Conservation (phyloP, 2,113 vertebrate species). For the Callopanchax toddi region DNA sequence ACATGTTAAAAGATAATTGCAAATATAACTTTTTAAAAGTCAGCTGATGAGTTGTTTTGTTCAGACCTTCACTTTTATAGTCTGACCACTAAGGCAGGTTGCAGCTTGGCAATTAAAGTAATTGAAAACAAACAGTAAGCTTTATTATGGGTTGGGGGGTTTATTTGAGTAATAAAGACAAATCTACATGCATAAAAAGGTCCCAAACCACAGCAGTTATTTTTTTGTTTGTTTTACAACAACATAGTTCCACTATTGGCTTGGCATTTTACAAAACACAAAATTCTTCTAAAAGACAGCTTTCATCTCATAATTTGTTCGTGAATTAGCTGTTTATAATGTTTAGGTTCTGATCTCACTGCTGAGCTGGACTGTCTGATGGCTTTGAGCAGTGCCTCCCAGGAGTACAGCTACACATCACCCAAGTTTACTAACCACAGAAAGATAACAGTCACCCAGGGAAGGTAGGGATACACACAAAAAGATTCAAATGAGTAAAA, state of each 20-base stretch:
- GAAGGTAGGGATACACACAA: constrained; percentile 73
- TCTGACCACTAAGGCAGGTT: background rate
- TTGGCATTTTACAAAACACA: background rate
- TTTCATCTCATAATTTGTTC: too few species aligned
- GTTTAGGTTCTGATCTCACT: constrained; percentile 83
- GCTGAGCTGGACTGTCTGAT: constrained; percentile 94
- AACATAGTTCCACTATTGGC: too few species aligned
- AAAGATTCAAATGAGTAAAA: background rate
- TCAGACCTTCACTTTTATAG: background rate
- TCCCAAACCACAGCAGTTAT: too few species aligned
- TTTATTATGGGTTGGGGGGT: too few species aligned
- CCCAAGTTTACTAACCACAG: constrained; percentile 76
- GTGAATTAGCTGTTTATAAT: background rate
- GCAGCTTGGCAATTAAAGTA: background rate
- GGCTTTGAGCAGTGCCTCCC: constrained; percentile 87
- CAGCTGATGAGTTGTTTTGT: constrained; percentile 3
- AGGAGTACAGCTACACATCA: constrained; percentile 88
- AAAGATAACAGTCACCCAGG: constrained; percentile 76
- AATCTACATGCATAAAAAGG: too few species aligned
- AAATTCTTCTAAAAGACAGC: background rate
- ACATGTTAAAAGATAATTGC: constrained; percentile 8
- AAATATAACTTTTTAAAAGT: too few species aligned
- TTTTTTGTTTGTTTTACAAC: too few species aligned
- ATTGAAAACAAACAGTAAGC: constrained; percentile 1
- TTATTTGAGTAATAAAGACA: too few species aligned